Evolutionary conservation across 1,140 invertebrate species (phyloP), one percentile per base, ranked within the genome.

Genomic region (Patella vulgata): DNA sequence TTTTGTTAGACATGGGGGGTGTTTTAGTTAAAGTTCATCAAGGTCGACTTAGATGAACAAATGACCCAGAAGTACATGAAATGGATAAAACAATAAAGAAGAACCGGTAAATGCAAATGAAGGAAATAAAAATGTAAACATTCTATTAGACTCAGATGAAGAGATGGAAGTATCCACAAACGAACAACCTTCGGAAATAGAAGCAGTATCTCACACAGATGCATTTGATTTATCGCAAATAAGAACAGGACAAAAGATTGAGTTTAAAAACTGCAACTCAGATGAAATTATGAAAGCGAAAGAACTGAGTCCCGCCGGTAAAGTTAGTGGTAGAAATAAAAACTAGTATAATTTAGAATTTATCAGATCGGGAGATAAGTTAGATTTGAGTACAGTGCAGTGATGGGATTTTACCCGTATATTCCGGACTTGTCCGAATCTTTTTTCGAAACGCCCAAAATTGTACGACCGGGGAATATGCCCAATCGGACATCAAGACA

Each of bases 221-320:
- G 31, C 17, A 47, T 17, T 51, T 14, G 19, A 28, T 14, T 36
- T 36, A 14, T 36, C 33, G 33, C n/a, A 36, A 21, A 23, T 67
- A 23, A 62, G 19, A 54, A 52, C 50, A 43, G 44, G 52, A 25
- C 14, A 67, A 43, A 52, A 19, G 36, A 30, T 51, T n/a, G 2
- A 40, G 33, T 25, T 39, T 40, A 39, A 40, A 54, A 5, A 43
- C 14, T 43, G 27, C 43, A 43, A 64, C 33, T 36, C 33, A 27
- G 48, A 39, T 21, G 40, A 44, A 3, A 28, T 25, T 31, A 30
- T 21, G 8, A 39, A 14, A 33, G 66, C 44, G 8, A 54, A 48
- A 43, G 61, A 63, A 11, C 21, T 55, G 28, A 48, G 66, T 2
- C 46, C 60, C n/a, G 65, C 54, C n/a, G 60, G 65, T 12, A 68